Evolutionary conservation across 2,888 invertebrate species (phyloP).

Genomic region (Dione juno): DNA sequence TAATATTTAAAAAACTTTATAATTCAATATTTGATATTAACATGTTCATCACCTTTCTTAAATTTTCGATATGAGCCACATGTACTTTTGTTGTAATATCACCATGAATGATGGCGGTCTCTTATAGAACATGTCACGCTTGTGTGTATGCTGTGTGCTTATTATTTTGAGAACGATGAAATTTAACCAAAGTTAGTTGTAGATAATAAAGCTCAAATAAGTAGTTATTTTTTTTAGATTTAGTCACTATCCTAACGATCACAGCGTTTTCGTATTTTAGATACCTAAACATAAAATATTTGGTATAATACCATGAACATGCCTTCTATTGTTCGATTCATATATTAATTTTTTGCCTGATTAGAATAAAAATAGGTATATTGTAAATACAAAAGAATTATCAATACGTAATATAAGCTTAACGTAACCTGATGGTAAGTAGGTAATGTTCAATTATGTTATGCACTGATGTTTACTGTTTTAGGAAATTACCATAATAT

Average conservation of each 20-base stretch:
- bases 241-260: conserved; percentile 30
- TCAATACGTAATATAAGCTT: conserved; percentile 58
- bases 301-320: conserved; percentile 68
- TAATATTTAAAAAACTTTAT: conserved; percentile 58
- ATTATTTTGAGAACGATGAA: conserved; percentile 30
- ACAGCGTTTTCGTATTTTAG: conserved; percentile 30
- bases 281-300: conserved; percentile 25
- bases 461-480: conserved; percentile 24
- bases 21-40: conserved; percentile 47
- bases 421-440: conserved; percentile 39
- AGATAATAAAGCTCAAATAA: conserved; percentile 72
- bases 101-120: conserved; percentile 49
- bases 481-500: conserved; percentile 9
- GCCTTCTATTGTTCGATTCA: conserved; percentile 63
- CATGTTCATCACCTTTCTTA: conserved; percentile 56
- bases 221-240: conserved; percentile 44
- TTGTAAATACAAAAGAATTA: conserved; percentile 53
- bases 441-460: conserved; percentile 28
- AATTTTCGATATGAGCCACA: conserved; percentile 55
- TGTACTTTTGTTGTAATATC: conserved; percentile 67
- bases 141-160: conserved; percentile 28
- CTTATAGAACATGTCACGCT: conserved; percentile 47
- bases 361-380: conserved; percentile 48
- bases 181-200: conserved; percentile 50
- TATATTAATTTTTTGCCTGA: conserved; percentile 63